phyloP scores from a whole-genome alignment of 2,797 vertebrate species.

The Sebastes trivittatus region DNA sequence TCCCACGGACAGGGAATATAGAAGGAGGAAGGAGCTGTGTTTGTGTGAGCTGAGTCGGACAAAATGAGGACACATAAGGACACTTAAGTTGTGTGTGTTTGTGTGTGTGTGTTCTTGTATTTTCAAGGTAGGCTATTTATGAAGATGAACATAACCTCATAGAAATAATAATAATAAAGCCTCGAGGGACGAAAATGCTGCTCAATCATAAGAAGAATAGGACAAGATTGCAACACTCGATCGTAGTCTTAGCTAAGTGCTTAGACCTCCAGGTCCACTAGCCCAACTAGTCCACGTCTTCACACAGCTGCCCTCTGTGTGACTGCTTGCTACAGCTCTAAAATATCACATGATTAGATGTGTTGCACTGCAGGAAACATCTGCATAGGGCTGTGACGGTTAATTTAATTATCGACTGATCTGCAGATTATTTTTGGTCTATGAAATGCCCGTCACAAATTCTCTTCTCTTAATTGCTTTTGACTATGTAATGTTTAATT shows the following conservation, averaged over 20 bases:
- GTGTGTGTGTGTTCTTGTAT: not conserved
- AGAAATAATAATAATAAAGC: not conserved
- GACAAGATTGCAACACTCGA: not conserved
- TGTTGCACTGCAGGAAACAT: constrained; percentile 1
- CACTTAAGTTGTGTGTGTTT: not conserved
- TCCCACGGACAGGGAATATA: constrained; percentile 64
- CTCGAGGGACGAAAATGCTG: not conserved
- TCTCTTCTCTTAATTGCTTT: not conserved
- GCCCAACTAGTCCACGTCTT: not conserved
- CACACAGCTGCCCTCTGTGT: constrained; percentile 7
- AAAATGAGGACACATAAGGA: constrained; percentile 42
- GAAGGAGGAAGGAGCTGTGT: constrained; percentile 43
- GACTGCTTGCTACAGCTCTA: constrained; percentile 4
- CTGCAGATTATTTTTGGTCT: not conserved
- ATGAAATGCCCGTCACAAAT: not conserved
- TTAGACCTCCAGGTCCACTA: not conserved
- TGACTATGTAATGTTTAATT: not conserved
- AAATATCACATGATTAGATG: not conserved
- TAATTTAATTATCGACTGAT: not conserved
- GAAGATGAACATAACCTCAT: not conserved
- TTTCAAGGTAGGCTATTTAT: not conserved
- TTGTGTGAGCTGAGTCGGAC: constrained; percentile 31
- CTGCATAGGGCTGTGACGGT: not conserved
- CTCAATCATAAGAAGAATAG: not conserved
- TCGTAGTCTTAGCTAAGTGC: not conserved